Evolutionary conservation across 2,888 invertebrate species (phyloP), one percentile per base, ranked within the genome.

Genomic region (Halocaridina rubra): DNA sequence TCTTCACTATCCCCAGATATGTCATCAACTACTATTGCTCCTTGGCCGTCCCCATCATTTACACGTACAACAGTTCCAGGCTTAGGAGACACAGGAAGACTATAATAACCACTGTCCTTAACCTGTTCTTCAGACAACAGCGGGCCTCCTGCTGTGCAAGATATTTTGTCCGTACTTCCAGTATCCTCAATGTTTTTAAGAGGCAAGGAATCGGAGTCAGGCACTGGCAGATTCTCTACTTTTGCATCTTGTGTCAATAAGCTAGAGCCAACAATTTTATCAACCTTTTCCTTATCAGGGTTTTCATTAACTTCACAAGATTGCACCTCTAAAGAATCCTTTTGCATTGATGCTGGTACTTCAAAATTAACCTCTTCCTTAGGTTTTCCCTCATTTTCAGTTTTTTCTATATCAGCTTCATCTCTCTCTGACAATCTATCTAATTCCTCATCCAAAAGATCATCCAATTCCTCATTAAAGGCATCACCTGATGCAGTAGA

Each of bases 41-140:
- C 57, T 19, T 16, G 53, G 5, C 29, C 76, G 30, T 61, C 46
- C 16, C 61, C 74, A 16, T 72, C 79, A 29, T 22, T 79, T 61
- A 24, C 74, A 33, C 74, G 64, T 39, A 64, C 33, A 27, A 59
- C 27, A 29, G 74, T 61, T 13, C 39, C 74, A 39, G 80, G 74
- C 27, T 81, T 77, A 30, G 82, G 82, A n/a, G 82, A 84, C 61
- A 84, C 78, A 22, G 82, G 82, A 22, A 84, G 46, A 39, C 82
- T 84, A 57, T 84, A 84, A 69, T 84, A 84, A 46, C 82, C 82
- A 72, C 82, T 84, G 46, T 84, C 82, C 30, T 78, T 84, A 72
- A 67, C 67, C 24, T 78, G 69, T n/a, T 84, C 82, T 24, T 33
- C n/a, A 29, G 61, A n/a, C 7, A 30, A 24, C 27, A 61, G 24